Conservation (phyloP, 2,888 invertebrate genomes). For the Gryllus longicercus region DNA sequence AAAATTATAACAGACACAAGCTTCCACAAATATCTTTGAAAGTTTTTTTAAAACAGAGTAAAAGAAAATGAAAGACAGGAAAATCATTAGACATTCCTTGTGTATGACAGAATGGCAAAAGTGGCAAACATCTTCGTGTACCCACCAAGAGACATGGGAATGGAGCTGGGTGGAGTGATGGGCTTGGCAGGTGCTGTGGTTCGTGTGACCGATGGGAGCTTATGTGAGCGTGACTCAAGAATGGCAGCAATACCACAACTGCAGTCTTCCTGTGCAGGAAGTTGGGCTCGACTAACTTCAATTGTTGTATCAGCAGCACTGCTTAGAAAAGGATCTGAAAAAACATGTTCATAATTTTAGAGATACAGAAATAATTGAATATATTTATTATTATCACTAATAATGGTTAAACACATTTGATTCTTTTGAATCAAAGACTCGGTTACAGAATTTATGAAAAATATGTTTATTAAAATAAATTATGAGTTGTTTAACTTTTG, state of each 20-base stretch:
- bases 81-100: background rate
- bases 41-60: background rate
- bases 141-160: constrained; percentile 28
- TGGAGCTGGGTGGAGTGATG: constrained; percentile 5
- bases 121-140: background rate
- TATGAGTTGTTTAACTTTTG: no score
- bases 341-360: background rate
- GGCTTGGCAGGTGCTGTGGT: constrained; percentile 20
- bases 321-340: constrained; percentile 57
- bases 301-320: constrained; percentile 39
- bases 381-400: no score
- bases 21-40: background rate
- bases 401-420: no score
- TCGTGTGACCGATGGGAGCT: constrained; percentile 28
- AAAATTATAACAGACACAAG: background rate
- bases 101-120: background rate
- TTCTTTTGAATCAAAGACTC: no score
- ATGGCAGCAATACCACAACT: constrained; percentile 65
- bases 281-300: constrained; percentile 25
- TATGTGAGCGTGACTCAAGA: constrained; percentile 56
- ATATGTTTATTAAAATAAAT: no score
- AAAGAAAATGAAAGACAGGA: background rate
- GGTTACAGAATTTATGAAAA: no score
- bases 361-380: no score
- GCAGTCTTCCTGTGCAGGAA: constrained; percentile 56